Percentiles rank a stretch among this genome's conserved stretches.
These are phyloP conservation scores for Xestia c-nigrum DNA, from an alignment of 2,888 invertebrate species.

Conservation along the genomic window DNA sequence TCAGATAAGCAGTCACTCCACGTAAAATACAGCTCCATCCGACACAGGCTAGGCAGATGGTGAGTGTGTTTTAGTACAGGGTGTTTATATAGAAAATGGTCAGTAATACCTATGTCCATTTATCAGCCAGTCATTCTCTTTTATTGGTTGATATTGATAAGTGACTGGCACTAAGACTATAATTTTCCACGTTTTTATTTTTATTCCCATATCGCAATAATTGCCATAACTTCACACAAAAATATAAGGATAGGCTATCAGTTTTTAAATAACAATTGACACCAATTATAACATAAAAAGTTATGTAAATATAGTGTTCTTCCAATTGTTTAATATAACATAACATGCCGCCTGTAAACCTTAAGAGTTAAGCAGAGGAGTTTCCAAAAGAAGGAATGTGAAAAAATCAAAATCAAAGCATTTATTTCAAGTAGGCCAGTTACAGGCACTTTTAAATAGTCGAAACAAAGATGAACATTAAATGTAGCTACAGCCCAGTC, in stretches of 20 bases:
- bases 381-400: not conserved
- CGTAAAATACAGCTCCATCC: not conserved
- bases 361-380: not conserved
- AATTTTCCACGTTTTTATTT: slow-evolving; percentile 5
- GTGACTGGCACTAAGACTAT: slow-evolving; percentile 23
- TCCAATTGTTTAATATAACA: not conserved
- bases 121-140: slow-evolving; percentile 29
- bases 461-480: too few relatives aligned
- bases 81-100: not conserved
- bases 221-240: slow-evolving; percentile 4
- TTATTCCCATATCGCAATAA: slow-evolving; percentile 17
- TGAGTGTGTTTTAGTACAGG: not conserved
- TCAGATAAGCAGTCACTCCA: slow-evolving; percentile 9
- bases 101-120: not conserved
- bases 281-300: slow-evolving; percentile 14
- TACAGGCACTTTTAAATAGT: too few relatives aligned
- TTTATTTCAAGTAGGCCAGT: too few relatives aligned
- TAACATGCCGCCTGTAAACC: not conserved
- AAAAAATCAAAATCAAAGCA: too few relatives aligned
- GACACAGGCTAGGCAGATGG: not conserved
- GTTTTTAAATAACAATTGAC: slow-evolving; percentile 21
- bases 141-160: slow-evolving; percentile 21
- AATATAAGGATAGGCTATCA: slow-evolving; percentile 22
- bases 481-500: too few relatives aligned
- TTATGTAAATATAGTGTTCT: slow-evolving; percentile 2